A percentile compares a stretch with the other conserved stretches of the same genome.
These are phyloP conservation scores for Lutjanus argentimaculatus DNA, from an alignment of 2,797 vertebrate genomes.

Conservation along the genomic window DNA sequence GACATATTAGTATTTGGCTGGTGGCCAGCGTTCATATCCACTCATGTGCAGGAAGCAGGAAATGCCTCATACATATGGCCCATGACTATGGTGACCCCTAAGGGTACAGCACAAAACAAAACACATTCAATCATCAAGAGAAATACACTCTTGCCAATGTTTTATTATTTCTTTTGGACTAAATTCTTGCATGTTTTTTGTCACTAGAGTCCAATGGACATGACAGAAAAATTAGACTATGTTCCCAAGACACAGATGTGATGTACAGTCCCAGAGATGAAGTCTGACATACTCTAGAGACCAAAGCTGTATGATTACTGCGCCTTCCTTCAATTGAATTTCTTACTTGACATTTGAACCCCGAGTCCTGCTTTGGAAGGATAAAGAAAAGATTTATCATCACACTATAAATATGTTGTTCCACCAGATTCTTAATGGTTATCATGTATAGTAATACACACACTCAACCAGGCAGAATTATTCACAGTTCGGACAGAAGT, in stretches of 20 bases:
- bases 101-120: constrained; percentile 15
- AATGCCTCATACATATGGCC: constrained; percentile 32
- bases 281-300: background rate
- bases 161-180: constrained; percentile 2
- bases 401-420: background rate
- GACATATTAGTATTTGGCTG: constrained; percentile 4
- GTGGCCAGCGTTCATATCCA: constrained; percentile 20
- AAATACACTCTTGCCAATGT: background rate
- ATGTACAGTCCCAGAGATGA: background rate
- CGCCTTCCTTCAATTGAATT: constrained; percentile 17
- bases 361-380: background rate
- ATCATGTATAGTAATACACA: background rate
- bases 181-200: constrained; percentile 3
- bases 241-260: background rate
- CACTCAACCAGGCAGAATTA: background rate
- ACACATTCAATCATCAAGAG: background rate
- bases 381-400: background rate
- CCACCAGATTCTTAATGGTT: background rate
- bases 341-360: background rate
- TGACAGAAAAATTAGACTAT: background rate
- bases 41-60: constrained; percentile 37
- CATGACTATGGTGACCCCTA: constrained; percentile 33
- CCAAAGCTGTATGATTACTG: background rate
- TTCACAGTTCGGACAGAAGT: background rate
- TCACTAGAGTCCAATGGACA: background rate